Base-by-base conservation (phyloP, 2,888 invertebrate species). In the Drosophila subquinaria region DNA sequence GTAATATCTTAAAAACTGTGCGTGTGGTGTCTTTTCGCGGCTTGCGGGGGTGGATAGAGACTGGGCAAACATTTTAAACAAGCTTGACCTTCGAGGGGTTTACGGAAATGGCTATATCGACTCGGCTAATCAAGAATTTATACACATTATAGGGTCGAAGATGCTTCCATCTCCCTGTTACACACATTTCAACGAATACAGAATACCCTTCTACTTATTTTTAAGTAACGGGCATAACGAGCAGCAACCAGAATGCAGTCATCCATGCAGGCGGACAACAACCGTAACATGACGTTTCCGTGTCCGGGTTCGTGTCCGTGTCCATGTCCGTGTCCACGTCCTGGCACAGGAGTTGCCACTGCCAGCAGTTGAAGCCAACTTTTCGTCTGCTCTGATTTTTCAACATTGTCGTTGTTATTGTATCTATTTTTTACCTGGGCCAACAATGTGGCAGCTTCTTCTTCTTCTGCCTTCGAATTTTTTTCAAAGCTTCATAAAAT, bases 281-380 rank as follows among this genome's bases (percentile, higher is more conserved):
- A 87, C 79, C 84, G 89, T 84, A 88, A 84, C 84, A 84, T 84
- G 84, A 84, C 88, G 85, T 78, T 88, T 84, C 89, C 88, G 88
- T 87, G 88, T 83, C 67, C 69, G 52, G 77, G 63, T 73, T 57
- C 36, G 75, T 75, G 70, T 74, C 61, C 27, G 27, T 23, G 23
- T 23, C 27, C 4, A 11, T 27, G 52, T 53, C 27, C 53, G n/a
- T 56, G 59, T 43, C 48, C 57, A 35, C 33, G 45, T 45, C 20
- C 60, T 55, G 57, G 38, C 42, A 17, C 66, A 38, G 56, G 38
- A 15, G 13, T 43, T 38, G 60, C 51, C 23, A 33, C 27, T 67
- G 63, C 68, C 53, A 61, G 42, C 60, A 71, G 71, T 66, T 55
- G 61, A 23, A 50, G 81, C 75, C 69, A 83, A 89, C 78, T 87